A percentile compares a stretch with the other conserved stretches of the same genome.
Conservation (phyloP, 1,140 invertebrate species). For the Aethina tumida region DNA sequence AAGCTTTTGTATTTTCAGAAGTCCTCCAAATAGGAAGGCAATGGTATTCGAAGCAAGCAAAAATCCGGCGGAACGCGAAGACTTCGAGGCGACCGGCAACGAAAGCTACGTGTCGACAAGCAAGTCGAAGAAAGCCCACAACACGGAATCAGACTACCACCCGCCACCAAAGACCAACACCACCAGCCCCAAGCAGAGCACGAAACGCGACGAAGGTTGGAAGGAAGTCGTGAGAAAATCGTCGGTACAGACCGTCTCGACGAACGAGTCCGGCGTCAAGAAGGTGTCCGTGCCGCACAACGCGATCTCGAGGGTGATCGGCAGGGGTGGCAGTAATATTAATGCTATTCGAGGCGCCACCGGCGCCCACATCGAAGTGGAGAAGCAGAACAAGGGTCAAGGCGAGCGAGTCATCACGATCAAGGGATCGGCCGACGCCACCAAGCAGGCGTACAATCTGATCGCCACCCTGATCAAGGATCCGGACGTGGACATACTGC, state of each 20-base stretch:
- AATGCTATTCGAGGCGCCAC: slow-evolving; percentile 91
- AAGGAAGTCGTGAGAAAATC: slow-evolving; percentile 90
- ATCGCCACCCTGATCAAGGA: slow-evolving; percentile 85
- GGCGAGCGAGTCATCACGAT: slow-evolving; percentile 91
- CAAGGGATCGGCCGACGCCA: slow-evolving; percentile 84
- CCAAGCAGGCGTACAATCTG: slow-evolving; percentile 77
- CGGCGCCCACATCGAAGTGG: slow-evolving; percentile 94
- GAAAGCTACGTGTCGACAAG: slow-evolving; percentile 45
- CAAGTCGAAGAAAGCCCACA: slow-evolving; percentile 6
- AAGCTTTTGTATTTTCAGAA: slow-evolving; percentile 3
- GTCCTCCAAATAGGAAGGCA: slow-evolving; percentile 29
- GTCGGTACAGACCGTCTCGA: slow-evolving; percentile 40
- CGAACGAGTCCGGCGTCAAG: slow-evolving; percentile 50
- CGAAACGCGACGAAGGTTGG: slow-evolving; percentile 86
- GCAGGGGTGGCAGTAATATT: slow-evolving; percentile 91
- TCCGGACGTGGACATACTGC: slow-evolving; percentile 82
- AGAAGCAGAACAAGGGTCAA: slow-evolving; percentile 91
- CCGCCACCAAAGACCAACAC: slow-evolving; percentile 8
- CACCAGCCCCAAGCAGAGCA: slow-evolving; percentile 62
- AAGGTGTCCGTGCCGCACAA: slow-evolving; percentile 88
- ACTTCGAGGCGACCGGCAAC: slow-evolving; percentile 57
- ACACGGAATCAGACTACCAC: slow-evolving; percentile 12
- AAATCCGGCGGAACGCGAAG: slow-evolving; percentile 55
- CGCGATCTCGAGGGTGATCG: slow-evolving; percentile 92
- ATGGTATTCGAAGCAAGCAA: slow-evolving; percentile 48